Evolutionary conservation across 1,140 invertebrate species (phyloP).

Genomic region (Berghia stephanieae): DNA sequence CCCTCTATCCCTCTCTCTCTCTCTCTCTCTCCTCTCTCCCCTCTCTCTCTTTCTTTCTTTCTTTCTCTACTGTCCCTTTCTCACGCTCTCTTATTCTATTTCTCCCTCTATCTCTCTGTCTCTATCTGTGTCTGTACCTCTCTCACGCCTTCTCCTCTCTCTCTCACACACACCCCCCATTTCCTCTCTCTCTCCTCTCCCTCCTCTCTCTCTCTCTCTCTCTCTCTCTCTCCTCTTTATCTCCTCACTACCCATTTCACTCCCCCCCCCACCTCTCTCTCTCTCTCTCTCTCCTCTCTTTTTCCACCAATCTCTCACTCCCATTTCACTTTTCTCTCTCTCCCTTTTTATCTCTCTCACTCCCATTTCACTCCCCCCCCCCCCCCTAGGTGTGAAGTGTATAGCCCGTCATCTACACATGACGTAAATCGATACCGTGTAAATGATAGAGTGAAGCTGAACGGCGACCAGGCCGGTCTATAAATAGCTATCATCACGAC

Average conservation of each 20-base stretch:
- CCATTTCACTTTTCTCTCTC: background rate
- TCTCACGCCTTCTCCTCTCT: background rate
- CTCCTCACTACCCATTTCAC: no score
- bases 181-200: background rate
- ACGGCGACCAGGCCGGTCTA: background rate
- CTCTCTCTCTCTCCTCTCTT: constrained; percentile 9
- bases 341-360: background rate
- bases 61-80: background rate
- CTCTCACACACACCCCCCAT: background rate
- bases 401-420: no score
- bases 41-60: background rate
- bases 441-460: background rate
- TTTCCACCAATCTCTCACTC: no score
- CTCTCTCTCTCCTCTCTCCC: background rate
- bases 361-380: no score
- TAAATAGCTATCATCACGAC: background rate
- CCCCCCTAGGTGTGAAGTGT: no score
- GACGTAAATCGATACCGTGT: background rate
- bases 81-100: background rate
- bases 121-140: background rate
- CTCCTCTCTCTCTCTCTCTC: background rate
- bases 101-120: background rate
- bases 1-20: background rate
- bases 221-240: background rate
- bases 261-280: background rate